Base-by-base conservation (phyloP, 2,113 vertebrate genomes). In the Pseudonaja textilis region DNA sequence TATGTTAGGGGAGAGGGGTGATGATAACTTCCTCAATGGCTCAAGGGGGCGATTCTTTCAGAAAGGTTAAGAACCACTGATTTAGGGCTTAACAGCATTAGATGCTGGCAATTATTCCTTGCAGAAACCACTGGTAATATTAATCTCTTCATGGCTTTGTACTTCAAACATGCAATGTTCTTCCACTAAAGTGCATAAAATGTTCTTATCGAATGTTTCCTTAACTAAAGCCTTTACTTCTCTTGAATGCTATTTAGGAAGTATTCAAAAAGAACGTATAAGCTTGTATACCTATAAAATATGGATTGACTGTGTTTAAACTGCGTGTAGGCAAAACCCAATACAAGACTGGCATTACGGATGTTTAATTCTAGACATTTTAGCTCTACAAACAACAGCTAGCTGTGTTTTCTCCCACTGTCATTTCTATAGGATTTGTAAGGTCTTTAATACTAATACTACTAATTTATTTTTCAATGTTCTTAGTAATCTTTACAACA, bases 81-180 rank as follows among this genome's bases (percentile, higher is more conserved):
- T 45, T 45, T 45, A 91, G 92, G 42, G 23, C 92, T 93, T 92
- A 94, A 94, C 89, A 93, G 94, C 94, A 94, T 94, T 91, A 94
- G 92, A 94, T 39, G 91, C 26, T 74, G 92, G 47, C 2, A 95
- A 95, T 95, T 95, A 89, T 94, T 94, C 81, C 93, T 95, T 29
- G 89, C 52, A 93, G 90, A 94, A 96, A 87, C 8, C 59, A 90
- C 56, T 93, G 91, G 93, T 59, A 94, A 42, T 29, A 94, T 94
- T 94, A 95, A 94, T 95, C 92, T 95, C 94, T 92, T 29, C n/a
- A 91, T 96, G 42, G 11, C 91, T 96, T 91, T 93, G 25, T 87
- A 92, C 56, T 94, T 95, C 88, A 88, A 93, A 93, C 54, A 93
- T 85, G 55, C 52, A 92, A 88, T 95, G 85, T 95, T 96, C 92